Conservation (phyloP, 2,797 vertebrate genomes). For the Epinephelus coioides region DNA sequence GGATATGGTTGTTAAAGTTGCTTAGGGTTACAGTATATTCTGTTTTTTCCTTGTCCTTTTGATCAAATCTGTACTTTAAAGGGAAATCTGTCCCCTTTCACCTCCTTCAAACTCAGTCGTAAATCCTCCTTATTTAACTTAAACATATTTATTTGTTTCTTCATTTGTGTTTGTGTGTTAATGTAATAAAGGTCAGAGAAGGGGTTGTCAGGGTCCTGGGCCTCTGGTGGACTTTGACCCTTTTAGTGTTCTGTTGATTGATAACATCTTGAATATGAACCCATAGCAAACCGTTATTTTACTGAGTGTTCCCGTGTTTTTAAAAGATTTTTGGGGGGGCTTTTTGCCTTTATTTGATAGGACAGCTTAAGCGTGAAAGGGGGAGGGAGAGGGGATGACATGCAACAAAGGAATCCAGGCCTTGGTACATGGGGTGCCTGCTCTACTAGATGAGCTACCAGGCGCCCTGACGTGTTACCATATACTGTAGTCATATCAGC, state of each 20-base stretch:
- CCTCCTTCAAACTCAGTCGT: too few species aligned
- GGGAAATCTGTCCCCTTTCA: too few species aligned
- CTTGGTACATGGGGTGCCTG: too few species aligned
- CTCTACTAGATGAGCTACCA: too few species aligned
- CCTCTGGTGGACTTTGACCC: slow-evolving; percentile 42
- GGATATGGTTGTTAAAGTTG: neutral
- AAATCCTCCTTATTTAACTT: neutral
- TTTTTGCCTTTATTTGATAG: too few species aligned
- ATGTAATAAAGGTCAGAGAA: neutral
- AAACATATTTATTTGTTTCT: neutral
- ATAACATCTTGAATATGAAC: slow-evolving; percentile 2
- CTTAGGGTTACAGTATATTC: neutral
- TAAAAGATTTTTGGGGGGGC: too few species aligned
- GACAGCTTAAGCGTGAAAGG: too few species aligned
- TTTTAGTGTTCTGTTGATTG: slow-evolving; percentile 15
- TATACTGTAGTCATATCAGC: neutral
- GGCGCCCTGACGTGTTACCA: too few species aligned
- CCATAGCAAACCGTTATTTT: slow-evolving; percentile 1
- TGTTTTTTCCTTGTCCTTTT: neutral
- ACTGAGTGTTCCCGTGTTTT: neutral
- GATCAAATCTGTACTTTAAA: too few species aligned
- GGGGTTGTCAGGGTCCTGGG: neutral
- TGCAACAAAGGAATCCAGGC: too few species aligned
- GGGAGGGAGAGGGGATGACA: too few species aligned
- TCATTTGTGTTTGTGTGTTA: neutral